A percentile compares a stretch with the other conserved stretches of the same genome.
phyloP scores from a whole-genome alignment of 1,140 invertebrate species.

The Reticulitermes speratus region DNA sequence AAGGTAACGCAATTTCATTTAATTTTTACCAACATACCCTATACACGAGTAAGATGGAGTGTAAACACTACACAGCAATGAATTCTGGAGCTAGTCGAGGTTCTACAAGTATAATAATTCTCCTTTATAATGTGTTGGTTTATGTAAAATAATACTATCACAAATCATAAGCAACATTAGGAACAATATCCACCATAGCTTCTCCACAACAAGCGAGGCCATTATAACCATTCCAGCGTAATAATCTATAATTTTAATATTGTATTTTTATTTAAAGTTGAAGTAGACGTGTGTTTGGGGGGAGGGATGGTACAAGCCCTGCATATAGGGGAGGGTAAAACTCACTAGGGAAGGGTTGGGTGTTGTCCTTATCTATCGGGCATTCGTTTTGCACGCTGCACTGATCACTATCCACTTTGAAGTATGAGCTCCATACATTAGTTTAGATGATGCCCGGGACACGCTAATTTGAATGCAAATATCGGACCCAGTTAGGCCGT shows the following conservation, averaged over 20 bases:
- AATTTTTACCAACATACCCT: no score
- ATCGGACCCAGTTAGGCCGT: constrained; percentile 12
- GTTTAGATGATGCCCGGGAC: constrained; percentile 23
- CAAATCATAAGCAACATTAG: background rate
- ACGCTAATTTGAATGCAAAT: constrained; percentile 33
- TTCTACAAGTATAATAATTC: background rate
- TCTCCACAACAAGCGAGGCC: background rate
- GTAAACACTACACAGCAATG: no score
- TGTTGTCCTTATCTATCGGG: constrained; percentile 22
- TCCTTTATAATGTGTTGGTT: background rate
- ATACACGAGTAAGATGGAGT: no score
- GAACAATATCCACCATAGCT: background rate
- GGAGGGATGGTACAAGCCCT: background rate
- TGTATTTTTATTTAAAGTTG: background rate
- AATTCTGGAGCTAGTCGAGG: background rate
- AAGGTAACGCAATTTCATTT: no score
- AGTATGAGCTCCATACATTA: constrained; percentile 32
- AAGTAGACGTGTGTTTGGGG: background rate
- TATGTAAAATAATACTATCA: background rate
- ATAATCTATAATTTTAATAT: constrained; percentile 7
- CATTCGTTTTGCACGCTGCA: constrained; percentile 20
- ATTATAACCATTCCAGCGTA: background rate
- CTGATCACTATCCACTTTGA: constrained; percentile 32
- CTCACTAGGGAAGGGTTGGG: background rate
- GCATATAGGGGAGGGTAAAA: background rate